Base-by-base conservation (phyloP, 2,113 vertebrate species). In the Myrmecobius fasciatus region DNA sequence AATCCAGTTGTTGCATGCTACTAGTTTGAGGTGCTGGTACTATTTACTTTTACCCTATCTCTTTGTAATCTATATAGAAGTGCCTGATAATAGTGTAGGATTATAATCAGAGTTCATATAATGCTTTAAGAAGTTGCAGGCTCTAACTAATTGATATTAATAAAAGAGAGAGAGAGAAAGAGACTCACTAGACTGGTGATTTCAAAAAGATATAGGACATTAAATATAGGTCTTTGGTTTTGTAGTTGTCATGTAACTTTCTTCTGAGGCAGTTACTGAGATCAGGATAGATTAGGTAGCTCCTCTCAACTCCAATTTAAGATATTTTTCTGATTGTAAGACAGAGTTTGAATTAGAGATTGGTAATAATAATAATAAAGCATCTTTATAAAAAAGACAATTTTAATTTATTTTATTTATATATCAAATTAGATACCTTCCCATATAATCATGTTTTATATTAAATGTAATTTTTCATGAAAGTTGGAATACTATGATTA, bases 351-450 rank as follows among this genome's bases (percentile, higher is more conserved):
- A 75, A n/a, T 36, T 91, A n/a, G 91, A 94, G 52, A 90, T 0
- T 83, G 54, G 6, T 51, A 89, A 90, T 43, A 43, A 1, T 90
- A 92, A 92, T n/a, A n/a, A n/a, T n/a, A n/a, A n/a, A 91, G 17
- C 43, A 31, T 2, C 75, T 2, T 31, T 54, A 17, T n/a, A n/a
- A 75, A 75, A 17, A 56, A 28, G 25, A 28, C 54, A 90, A 91
- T 25, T 53, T 26, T 56, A 91, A 91, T 92, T 28, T 46, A 67
- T 90, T 26, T 95, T 89, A 52, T 3, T 92, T 54, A 75, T 91
- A 49, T 1, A 89, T 48, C 75, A 88, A 52, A 75, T 93, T 53
- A 52, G 6, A 25, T 53, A 53, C 14, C 11, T 89, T 92, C 46
- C 92, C 53, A 67, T 25, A 93, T 94, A 8, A 17, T 91, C 31